Conservation (phyloP, 1,140 invertebrate genomes). For the Pinna nobilis region DNA sequence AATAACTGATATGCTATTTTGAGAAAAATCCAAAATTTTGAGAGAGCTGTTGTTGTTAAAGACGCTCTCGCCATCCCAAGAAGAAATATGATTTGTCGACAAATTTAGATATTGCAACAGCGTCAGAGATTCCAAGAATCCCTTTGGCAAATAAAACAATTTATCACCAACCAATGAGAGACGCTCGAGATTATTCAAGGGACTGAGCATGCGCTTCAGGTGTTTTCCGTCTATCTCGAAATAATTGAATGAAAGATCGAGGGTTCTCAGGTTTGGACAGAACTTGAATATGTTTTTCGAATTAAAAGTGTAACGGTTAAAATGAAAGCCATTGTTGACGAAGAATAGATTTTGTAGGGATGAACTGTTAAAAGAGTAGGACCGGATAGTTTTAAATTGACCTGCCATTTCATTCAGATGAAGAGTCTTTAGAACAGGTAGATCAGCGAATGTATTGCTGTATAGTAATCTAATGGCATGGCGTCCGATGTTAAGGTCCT, state of each 20-base stretch:
- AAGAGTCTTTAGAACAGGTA: neutral
- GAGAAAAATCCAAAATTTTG: neutral
- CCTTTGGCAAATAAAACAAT: neutral
- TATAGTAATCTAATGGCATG: neutral
- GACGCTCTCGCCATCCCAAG: neutral
- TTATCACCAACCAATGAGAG: neutral
- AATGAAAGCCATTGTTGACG: neutral
- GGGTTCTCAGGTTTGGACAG: neutral
- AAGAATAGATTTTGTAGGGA: neutral
- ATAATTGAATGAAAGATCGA: slow-evolving; percentile 15
- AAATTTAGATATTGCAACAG: neutral
- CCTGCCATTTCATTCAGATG: neutral
- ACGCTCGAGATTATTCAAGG: neutral
- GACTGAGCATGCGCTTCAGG: neutral
- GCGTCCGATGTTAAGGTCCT: neutral
- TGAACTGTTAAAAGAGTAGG: slow-evolving; percentile 10
- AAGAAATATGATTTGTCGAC: neutral
- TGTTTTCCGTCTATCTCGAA: neutral
- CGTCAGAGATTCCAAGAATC: neutral
- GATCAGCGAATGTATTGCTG: neutral
- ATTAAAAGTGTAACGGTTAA: neutral
- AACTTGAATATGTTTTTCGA: neutral
- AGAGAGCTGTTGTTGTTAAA: neutral
- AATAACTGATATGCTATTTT: slow-evolving; percentile 18
- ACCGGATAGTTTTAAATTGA: neutral